Evolutionary conservation across 2,888 invertebrate species (phyloP).

Genomic region (Glyphotaelius pellucidus): DNA sequence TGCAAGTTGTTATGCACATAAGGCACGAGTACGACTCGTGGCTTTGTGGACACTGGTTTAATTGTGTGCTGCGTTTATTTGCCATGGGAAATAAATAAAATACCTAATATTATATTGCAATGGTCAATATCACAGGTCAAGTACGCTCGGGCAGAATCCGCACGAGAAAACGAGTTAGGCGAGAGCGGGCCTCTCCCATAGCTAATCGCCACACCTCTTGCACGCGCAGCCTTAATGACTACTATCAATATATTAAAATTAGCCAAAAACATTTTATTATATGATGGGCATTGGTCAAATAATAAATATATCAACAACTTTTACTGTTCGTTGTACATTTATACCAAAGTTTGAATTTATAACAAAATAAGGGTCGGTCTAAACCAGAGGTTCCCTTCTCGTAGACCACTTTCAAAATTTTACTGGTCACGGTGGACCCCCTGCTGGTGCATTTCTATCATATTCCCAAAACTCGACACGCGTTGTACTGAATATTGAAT

Average conservation of each 20-base stretch:
- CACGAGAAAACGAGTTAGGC: neutral
- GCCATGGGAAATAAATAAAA: neutral
- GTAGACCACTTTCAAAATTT: too few species aligned
- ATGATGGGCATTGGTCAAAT: neutral
- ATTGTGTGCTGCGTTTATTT: constrained; percentile 22
- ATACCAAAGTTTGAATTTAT: too few species aligned
- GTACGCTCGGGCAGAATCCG: neutral
- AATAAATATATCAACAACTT: neutral
- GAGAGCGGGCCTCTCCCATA: neutral
- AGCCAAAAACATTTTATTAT: neutral
- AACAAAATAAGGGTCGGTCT: too few species aligned
- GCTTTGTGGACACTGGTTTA: constrained; percentile 51
- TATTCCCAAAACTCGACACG: too few species aligned
- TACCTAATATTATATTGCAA: neutral
- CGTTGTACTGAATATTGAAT: too few species aligned
- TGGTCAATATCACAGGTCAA: constrained; percentile 16
- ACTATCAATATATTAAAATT: neutral
- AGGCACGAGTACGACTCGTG: neutral
- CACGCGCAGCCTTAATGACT: neutral
- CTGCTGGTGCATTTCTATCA: too few species aligned
- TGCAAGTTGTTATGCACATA: neutral
- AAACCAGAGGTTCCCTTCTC: too few species aligned
- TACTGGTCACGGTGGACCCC: too few species aligned
- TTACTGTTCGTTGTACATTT: too few species aligned
- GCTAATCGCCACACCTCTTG: neutral